These are phyloP conservation scores for Ciconia boyciana DNA, from an alignment of 2,113 vertebrate species.

Conservation along the genomic window DNA sequence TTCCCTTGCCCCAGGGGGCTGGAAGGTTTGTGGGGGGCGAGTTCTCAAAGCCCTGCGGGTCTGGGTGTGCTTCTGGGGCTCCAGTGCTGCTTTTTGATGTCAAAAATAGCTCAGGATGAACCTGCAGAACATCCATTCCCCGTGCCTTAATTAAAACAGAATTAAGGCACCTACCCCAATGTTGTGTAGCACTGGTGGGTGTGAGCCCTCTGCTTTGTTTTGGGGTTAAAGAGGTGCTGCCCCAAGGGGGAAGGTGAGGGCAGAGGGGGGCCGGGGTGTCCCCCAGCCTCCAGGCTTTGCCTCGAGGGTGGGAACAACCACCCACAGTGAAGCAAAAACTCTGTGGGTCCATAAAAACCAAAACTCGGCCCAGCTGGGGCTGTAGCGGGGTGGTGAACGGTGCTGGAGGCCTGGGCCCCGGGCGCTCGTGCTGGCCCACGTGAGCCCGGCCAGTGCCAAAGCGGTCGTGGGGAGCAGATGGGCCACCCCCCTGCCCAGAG, in stretches of 20 bases:
- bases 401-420: not conserved
- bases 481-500: fast-evolving
- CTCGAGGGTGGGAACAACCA: not conserved
- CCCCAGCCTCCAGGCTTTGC: not conserved
- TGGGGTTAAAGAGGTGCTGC: not conserved
- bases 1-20: fast-evolving
- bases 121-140: not conserved
- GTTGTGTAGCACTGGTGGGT: not conserved
- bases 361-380: fast-evolving
- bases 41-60: fast-evolving
- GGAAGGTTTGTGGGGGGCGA: fast-evolving
- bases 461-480: not conserved
- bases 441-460: fast-evolving
- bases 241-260: not conserved
- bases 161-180: fast-evolving
- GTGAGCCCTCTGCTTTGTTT: not conserved
- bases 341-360: fast-evolving
- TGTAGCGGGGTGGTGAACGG: fast-evolving
- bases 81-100: too few relatives aligned
- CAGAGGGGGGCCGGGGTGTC: too few relatives aligned
- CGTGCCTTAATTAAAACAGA: not conserved
- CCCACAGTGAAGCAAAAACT: not conserved
- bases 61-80: too few relatives aligned
- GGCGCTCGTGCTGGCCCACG: fast-evolving
- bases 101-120: fast-evolving